phyloP scores from a whole-genome alignment of 2,113 vertebrate species.

The Glaucomys volans region DNA sequence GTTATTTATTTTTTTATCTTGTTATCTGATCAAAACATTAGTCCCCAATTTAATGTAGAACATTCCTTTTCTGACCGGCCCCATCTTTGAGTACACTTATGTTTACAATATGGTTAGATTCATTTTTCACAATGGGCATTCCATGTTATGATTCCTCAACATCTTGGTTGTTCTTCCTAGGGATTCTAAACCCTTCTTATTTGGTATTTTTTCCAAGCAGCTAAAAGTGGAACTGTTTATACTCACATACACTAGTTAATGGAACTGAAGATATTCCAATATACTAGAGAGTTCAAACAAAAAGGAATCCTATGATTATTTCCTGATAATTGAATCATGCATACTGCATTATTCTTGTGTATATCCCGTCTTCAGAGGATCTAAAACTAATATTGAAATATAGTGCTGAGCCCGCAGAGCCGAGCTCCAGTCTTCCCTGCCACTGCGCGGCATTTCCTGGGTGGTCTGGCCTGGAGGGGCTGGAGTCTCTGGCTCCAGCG shows the following conservation, averaged over 20 bases:
- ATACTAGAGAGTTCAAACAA: neutral
- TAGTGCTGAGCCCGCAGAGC: no score
- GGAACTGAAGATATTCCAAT: neutral
- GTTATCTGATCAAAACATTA: neutral
- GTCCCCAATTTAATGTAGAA: neutral
- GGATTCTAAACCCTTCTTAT: neutral
- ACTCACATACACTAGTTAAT: no score
- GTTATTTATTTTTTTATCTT: neutral
- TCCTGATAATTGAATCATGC: neutral
- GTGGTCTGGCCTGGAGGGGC: no score
- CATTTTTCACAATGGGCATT: neutral
- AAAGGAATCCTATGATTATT: neutral
- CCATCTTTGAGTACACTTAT: neutral
- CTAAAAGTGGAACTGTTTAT: no score
- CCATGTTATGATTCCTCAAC: neutral
- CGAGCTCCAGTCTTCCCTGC: no score
- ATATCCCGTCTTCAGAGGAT: neutral
- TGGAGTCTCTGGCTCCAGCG: no score
- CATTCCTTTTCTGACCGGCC: accelerated
- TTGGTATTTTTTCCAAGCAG: neutral
- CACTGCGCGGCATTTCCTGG: no score
- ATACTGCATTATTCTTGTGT: neutral
- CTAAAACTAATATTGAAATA: neutral
- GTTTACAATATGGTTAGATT: neutral
- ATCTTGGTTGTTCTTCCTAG: neutral